These are phyloP conservation scores for Castor canadensis DNA, from an alignment of 2,113 vertebrate genomes.

Conservation along the genomic window DNA sequence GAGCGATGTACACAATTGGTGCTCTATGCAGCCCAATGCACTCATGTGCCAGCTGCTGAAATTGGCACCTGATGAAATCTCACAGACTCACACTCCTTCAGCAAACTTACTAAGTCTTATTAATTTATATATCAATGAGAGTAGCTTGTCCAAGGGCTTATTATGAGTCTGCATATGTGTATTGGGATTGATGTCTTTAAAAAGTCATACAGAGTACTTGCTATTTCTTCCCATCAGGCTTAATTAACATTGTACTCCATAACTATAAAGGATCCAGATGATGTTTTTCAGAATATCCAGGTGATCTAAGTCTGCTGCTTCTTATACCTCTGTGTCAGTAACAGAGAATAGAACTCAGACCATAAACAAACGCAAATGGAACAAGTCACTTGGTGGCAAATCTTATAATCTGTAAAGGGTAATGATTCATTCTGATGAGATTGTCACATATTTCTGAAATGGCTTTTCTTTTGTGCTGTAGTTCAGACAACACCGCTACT, in stretches of 20 bases:
- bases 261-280: not conserved
- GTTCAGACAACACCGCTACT: not conserved
- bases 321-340: not conserved
- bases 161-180: not conserved
- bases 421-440: not conserved
- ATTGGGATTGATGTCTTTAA: not conserved
- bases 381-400: not conserved
- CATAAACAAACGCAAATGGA: not conserved
- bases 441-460: not conserved
- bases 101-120: not conserved
- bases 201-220: not conserved
- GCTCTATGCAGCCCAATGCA: fast-evolving
- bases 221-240: not conserved
- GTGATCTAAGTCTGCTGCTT: not conserved
- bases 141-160: not conserved
- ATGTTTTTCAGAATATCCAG: not conserved
- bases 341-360: not conserved
- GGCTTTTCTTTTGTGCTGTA: not conserved
- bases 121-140: not conserved
- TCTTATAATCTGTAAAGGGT: not conserved
- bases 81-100: not conserved
- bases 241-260: not conserved
- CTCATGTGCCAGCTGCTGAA: not conserved
- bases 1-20: too few relatives aligned
- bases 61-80: not conserved